Conservation (phyloP, 2,888 invertebrate genomes). For the Subacronicta megacephala region DNA sequence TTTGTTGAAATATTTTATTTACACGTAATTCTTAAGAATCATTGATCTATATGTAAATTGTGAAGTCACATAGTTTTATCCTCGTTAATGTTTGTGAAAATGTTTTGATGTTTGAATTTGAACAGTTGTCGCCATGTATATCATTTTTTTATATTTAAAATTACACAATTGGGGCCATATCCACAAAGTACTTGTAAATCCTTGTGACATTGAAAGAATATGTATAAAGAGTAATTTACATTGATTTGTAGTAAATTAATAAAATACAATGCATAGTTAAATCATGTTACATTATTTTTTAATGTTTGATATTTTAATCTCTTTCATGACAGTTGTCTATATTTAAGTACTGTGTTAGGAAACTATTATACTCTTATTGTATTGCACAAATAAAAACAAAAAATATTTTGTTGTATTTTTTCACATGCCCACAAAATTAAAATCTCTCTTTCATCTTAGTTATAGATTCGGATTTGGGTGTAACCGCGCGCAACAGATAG, state of each 20-base stretch:
- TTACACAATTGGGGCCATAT: conserved; percentile 50
- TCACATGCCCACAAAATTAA: background rate
- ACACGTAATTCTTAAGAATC: conserved; percentile 60
- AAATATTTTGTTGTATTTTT: conserved; percentile 4
- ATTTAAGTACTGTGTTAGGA: conserved; percentile 45
- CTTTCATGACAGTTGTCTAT: conserved; percentile 23
- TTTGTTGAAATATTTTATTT: conserved; percentile 76
- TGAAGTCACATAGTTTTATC: conserved; percentile 68
- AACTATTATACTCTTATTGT: conserved; percentile 47
- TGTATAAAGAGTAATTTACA: conserved; percentile 17
- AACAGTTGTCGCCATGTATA: conserved; percentile 26
- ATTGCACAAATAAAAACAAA: conserved; percentile 53
- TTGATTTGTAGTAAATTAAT: conserved; percentile 31
- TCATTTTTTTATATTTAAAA: conserved; percentile 16
- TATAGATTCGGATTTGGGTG: too few relatives aligned
- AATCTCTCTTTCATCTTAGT: too few relatives aligned
- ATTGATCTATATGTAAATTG: conserved; percentile 60
- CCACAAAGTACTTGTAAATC: conserved; percentile 19
- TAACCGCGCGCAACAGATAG: too few relatives aligned
- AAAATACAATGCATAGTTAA: conserved; percentile 36
- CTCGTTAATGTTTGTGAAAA: conserved; percentile 49
- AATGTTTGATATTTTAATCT: conserved; percentile 45
- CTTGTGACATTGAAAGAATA: conserved; percentile 20
- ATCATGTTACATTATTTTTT: conserved; percentile 50
- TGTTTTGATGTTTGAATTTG: conserved; percentile 32